phyloP scores from a whole-genome alignment of 2,888 invertebrate species.

The Mellilla xanthometata region DNA sequence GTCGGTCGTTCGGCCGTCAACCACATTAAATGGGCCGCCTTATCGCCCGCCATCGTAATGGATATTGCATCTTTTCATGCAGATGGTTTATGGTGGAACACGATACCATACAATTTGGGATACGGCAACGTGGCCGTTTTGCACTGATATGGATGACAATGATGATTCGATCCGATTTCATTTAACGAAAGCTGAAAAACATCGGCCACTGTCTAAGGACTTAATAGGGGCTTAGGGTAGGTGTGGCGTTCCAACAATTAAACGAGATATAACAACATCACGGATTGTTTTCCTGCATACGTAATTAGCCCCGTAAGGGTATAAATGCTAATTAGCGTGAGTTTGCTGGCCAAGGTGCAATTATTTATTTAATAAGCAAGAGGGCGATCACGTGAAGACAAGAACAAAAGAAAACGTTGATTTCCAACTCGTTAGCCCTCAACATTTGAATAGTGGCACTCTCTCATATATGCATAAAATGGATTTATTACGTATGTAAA shows the following conservation, averaged over 20 bases:
- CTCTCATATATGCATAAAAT: too few relatives aligned
- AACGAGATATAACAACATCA: not conserved
- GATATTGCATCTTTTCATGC: conserved; percentile 47
- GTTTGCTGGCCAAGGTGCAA: conserved; percentile 11
- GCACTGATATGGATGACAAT: conserved; percentile 12
- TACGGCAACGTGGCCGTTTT: conserved; percentile 9
- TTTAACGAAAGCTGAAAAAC: not conserved
- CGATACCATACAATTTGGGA: conserved; percentile 22
- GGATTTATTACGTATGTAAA: too few relatives aligned
- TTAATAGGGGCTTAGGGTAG: not conserved
- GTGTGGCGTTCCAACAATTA: not conserved
- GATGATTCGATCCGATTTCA: conserved; percentile 1
- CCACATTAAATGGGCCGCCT: conserved; percentile 53
- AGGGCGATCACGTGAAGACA: conserved; percentile 15
- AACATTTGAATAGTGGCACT: not conserved
- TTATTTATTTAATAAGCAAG: conserved; percentile 23
- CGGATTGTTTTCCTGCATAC: conserved; percentile 4
- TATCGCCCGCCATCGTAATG: conserved; percentile 58
- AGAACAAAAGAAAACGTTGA: conserved; percentile 19
- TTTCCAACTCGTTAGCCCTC: conserved; percentile 10
- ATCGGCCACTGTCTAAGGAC: not conserved
- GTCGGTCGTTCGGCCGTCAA: conserved; percentile 31
- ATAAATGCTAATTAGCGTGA: conserved; percentile 19
- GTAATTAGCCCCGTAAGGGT: conserved; percentile 4
- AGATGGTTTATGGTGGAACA: conserved; percentile 38